Base-by-base conservation (phyloP, 2,113 vertebrate genomes). In the Cavia porcellus region DNA sequence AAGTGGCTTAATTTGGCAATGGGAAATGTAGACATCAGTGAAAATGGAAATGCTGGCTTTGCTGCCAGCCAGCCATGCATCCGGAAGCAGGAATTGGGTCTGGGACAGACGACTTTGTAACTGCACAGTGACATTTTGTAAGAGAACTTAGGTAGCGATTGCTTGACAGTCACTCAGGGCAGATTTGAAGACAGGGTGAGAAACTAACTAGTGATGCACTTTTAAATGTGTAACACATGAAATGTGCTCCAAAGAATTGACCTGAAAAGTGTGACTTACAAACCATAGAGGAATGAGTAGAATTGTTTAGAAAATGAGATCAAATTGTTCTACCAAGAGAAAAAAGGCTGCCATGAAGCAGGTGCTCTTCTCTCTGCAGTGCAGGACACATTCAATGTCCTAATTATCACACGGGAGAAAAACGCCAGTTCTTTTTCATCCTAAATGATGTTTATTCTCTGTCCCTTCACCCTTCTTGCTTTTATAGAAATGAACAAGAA, bases 161-260 rank as follows among this genome's bases (percentile, higher is more conserved):
- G 75, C 72, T 96, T 45, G 7, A 38, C 15, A 50, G 32, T 25
- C 22, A 35, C 32, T 5, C 25, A 57, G 77, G 77, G 57, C 11
- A 79, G 30, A 94, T 47, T 15, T 68, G 82, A 92, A 80, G 89
- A 32, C 61, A 75, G n/a, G 50, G 13, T 50, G n/a, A 62, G 6
- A 20, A 3, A 19, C 75, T 25, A 85, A 75, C 45, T 19, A 64
- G 59, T n/a, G 22, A 82, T 79, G 1, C 47, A 24, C 62, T 62
- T 96, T 55, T 75, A 52, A 96, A 83, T 77, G 38, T 82, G 52
- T 52, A 42, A 66, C 22, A 90, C 59, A 64, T 14, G 94, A 84
- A n/a, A 7, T 6, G 2, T 62, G 55, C 50, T 68, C 42, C 8
- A 0, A 92, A 83, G 55, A 92, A 89, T 0, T 7, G n/a, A 86